Evolutionary conservation across 2,888 invertebrate genomes (phyloP), one percentile per base, ranked within the genome.

Genomic region (Meiosimyza platycephala): DNA sequence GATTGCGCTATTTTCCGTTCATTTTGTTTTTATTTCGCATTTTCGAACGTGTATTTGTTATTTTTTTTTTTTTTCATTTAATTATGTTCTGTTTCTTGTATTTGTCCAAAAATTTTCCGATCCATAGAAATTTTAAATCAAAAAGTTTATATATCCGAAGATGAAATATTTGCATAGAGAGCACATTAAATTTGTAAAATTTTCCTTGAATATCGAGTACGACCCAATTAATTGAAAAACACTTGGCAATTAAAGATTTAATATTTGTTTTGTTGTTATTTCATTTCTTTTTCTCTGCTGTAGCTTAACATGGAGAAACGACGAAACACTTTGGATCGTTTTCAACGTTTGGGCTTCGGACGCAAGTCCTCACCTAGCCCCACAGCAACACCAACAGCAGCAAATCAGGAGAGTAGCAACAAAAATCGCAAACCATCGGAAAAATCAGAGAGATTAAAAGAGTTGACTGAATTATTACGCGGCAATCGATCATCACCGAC

Each of bases 391-490:
- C 57, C 62, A 62, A 40, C 40, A 40, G 3, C 6, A 40, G 40
- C 64, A 48, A 28, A 63, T 33, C 72, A 72, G 47, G 71, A 72
- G 22, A 72, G 66, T 57, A 66, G 76, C 9, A 60, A 78, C 51
- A 81, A 81, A 60, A 78, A 83, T 74, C 82, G 83, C 63, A 86
- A 85, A 76, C 81, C 84, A 18, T 80, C 91, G 83, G 92, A 93
- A 84, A 93, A 93, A 86, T 91, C 94, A 77, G 93, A 93, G 86
- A 89, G 91, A 74, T 88, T 93, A 73, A 90, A 90, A 76, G 94
- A 94, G 85, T 89, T 95, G 82, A 94, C 94, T 71, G 94, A 95
- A 86, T 90, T 93, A 77, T 89, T 95, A 76, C 92, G 93, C 86
- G 92, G 40, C 40, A 88, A 80, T 73, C 81, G 85, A 59, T 82